Conservation (phyloP, 2,888 invertebrate genomes). For the Dynastes maya region DNA sequence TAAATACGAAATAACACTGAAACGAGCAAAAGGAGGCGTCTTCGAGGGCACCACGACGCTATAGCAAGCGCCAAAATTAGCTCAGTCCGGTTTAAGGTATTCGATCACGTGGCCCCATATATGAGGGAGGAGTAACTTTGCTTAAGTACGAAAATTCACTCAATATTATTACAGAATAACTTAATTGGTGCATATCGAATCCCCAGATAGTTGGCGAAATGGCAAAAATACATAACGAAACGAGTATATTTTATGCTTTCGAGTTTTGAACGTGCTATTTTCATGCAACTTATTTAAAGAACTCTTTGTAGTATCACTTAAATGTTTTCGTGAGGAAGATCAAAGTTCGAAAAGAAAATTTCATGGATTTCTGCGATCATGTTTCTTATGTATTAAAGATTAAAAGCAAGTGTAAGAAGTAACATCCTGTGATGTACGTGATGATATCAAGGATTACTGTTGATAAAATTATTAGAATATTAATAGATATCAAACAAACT, state of each 20-base stretch:
- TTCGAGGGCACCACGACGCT: constrained; percentile 55
- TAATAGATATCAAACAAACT: too few species aligned
- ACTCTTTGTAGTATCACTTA: background rate
- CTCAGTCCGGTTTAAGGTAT: constrained; percentile 57
- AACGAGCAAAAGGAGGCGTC: constrained; percentile 53
- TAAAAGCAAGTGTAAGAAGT: too few species aligned
- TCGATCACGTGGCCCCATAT: constrained; percentile 44
- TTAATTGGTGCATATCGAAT: constrained; percentile 15
- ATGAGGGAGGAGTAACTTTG: constrained; percentile 40
- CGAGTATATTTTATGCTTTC: too few species aligned
- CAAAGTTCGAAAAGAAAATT: too few species aligned
- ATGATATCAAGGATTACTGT: too few species aligned
- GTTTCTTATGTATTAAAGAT: too few species aligned
- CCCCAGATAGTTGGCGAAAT: background rate
- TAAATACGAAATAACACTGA: constrained; percentile 52
- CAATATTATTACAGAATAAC: constrained; percentile 32
- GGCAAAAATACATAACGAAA: background rate
- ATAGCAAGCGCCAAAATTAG: constrained; percentile 60
- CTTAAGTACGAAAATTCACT: constrained; percentile 33
- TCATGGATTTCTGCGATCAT: too few species aligned
- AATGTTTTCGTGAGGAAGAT: background rate
- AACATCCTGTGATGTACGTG: too few species aligned
- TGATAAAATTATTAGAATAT: too few species aligned
- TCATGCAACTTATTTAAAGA: constrained; percentile 1
- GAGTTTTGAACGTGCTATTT: background rate